A percentile compares a stretch with the other conserved stretches of the same genome.
These are phyloP conservation scores for Periophthalmus modestus DNA, from an alignment of 2,113 vertebrate species.

Conservation along the genomic window DNA sequence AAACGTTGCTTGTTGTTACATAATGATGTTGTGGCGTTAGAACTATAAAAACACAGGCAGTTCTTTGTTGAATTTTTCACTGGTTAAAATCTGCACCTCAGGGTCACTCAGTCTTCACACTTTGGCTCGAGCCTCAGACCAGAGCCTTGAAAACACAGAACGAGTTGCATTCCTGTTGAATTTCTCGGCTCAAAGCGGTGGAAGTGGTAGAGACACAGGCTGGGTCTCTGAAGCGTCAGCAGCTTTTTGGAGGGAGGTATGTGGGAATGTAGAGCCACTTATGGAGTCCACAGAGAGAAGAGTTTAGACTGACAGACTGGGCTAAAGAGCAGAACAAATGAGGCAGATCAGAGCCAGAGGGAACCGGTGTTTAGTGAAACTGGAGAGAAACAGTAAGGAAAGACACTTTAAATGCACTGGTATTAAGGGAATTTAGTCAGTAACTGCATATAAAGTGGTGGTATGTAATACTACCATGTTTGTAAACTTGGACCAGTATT, in stretches of 20 bases:
- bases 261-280: constrained; percentile 23
- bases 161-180: constrained; percentile 58
- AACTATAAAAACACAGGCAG: constrained; percentile 38
- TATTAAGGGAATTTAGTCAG: too few relatives aligned
- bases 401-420: too few relatives aligned
- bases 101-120: constrained; percentile 30
- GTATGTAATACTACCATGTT: too few relatives aligned
- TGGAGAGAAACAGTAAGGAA: background rate
- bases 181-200: constrained; percentile 46
- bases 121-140: background rate
- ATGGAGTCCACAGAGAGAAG: background rate
- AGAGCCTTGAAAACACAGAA: background rate
- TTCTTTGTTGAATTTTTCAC: constrained; percentile 45
- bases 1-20: constrained; percentile 1
- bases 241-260: constrained; percentile 25
- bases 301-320: constrained; percentile 11
- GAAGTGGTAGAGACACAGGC: constrained; percentile 36
- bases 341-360: background rate
- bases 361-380: background rate
- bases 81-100: constrained; percentile 39
- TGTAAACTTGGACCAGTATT: too few relatives aligned
- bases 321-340: constrained; percentile 15
- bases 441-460: too few relatives aligned
- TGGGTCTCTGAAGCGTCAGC: constrained; percentile 29
- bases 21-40: constrained; percentile 34